Evolutionary conservation across 2,113 vertebrate genomes (phyloP), one percentile per base, ranked within the genome.

Genomic region (Holacanthus passer): DNA sequence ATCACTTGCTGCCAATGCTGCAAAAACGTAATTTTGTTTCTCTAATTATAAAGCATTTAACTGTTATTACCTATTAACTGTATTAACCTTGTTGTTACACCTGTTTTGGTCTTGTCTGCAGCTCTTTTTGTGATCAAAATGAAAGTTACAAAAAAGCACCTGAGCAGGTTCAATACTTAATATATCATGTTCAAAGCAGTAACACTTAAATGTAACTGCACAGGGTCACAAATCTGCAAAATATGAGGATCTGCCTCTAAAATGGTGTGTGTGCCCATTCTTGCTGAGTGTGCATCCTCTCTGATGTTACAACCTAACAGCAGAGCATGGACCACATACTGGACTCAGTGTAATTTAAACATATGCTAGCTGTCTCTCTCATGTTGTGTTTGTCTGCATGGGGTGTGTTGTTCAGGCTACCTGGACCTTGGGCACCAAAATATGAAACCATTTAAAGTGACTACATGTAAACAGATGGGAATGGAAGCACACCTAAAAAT

Each of bases 231-330:
- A 22, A n/a, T 52, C 73, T 77, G 62, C 35, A 68, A 27, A 66
- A 58, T 29, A 52, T 48, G 29, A 5, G 8, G 3, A 31, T 63
- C 41, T 80, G 63, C 52, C 17, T 45, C 41, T 72, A 48, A 75
- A 62, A 35, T 11, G n/a, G 41, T 67, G 53, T 71, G 73, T 65
- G 64, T 53, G 48, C n/a, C 16, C n/a, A 3, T 81, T 87, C 56
- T n/a, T 84, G 84, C 77, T 82, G 76, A 88, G 75, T 77, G 41
- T 83, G 67, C 83, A 45, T 68, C 67, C 32, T 81, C 37, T 77
- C 24, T 74, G 71, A 81, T 85, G 68, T 81, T 82, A 73, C 81
- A 62, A 87, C 64, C 76, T 64, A 39, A 80, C 79, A 14, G 53
- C 59, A 70, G 64, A 88, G 59, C 62, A 72, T 43, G 69, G 81